phyloP scores from a whole-genome alignment of 2,797 vertebrate species.

The Saxicola maurus region DNA sequence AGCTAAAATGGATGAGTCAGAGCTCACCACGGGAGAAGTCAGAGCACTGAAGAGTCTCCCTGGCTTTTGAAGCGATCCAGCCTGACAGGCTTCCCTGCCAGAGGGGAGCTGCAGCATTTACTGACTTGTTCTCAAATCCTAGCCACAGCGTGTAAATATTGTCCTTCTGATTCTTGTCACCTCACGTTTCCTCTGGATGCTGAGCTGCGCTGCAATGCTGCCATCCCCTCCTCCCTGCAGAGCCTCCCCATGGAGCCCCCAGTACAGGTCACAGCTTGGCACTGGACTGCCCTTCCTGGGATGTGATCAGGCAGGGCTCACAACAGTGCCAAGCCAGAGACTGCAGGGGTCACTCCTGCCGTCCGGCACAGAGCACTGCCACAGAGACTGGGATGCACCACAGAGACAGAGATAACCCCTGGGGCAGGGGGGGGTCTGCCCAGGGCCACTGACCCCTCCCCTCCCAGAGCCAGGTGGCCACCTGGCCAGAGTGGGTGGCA shows the following conservation, averaged over 20 bases:
- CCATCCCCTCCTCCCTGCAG: background rate
- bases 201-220: background rate
- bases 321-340: background rate
- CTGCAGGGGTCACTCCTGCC: fast-evolving
- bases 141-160: conserved; percentile 40
- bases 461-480: background rate
- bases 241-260: background rate
- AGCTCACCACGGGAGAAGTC: conserved; percentile 54
- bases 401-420: fast-evolving
- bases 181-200: conserved; percentile 21
- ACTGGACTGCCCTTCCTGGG: fast-evolving
- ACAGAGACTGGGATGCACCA: background rate
- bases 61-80: conserved; percentile 50
- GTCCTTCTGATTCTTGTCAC: conserved; percentile 70
- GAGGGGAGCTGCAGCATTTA: conserved; percentile 34
- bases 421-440: fast-evolving
- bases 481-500: background rate
- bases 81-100: conserved; percentile 59
- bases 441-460: background rate
- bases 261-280: fast-evolving
- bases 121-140: conserved; percentile 29
- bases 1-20: conserved; percentile 74
- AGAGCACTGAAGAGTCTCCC: conserved; percentile 54
- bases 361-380: background rate
- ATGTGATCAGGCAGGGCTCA: background rate